A percentile compares a stretch with the other conserved stretches of the same genome.
These are phyloP conservation scores for Dromococcyx pavoninus DNA, from an alignment of 2,797 vertebrate genomes.

Conservation along the genomic window DNA sequence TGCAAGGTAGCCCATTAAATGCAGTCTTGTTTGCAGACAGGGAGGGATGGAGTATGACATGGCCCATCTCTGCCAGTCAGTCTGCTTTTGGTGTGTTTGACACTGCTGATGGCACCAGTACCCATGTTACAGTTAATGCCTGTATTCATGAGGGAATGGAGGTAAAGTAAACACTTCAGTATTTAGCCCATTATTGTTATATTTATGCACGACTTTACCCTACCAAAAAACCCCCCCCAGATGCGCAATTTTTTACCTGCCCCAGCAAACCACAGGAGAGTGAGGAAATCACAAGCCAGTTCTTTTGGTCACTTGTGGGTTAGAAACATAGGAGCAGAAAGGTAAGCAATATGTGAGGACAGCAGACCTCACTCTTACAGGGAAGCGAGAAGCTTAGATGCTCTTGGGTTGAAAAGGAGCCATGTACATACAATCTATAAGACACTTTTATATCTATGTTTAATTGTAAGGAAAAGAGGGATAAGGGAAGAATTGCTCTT, in stretches of 20 bases:
- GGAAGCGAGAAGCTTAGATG: background rate
- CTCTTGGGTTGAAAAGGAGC: background rate
- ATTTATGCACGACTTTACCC: background rate
- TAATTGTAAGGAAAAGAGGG: background rate
- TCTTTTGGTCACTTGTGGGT: background rate
- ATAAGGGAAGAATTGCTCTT: background rate
- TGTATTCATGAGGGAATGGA: background rate
- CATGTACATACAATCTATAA: background rate
- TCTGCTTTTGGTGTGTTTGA: background rate
- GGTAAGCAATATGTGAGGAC: background rate
- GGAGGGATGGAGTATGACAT: fast-evolving
- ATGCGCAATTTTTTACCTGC: background rate
- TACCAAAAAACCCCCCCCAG: background rate
- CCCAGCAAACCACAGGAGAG: background rate
- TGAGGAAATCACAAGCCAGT: background rate
- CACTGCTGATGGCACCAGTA: background rate
- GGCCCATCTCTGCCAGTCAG: background rate
- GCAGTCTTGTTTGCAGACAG: background rate
- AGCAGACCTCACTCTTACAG: background rate
- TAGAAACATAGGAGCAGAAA: background rate
- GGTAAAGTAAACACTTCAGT: background rate
- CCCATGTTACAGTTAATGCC: background rate
- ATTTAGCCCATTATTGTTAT: background rate
- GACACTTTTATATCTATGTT: background rate
- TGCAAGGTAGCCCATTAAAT: background rate